Percentiles rank a stretch among this genome's conserved stretches.
phyloP scores from a whole-genome alignment of 2,797 vertebrate species.

The Anabacerthia variegaticeps region DNA sequence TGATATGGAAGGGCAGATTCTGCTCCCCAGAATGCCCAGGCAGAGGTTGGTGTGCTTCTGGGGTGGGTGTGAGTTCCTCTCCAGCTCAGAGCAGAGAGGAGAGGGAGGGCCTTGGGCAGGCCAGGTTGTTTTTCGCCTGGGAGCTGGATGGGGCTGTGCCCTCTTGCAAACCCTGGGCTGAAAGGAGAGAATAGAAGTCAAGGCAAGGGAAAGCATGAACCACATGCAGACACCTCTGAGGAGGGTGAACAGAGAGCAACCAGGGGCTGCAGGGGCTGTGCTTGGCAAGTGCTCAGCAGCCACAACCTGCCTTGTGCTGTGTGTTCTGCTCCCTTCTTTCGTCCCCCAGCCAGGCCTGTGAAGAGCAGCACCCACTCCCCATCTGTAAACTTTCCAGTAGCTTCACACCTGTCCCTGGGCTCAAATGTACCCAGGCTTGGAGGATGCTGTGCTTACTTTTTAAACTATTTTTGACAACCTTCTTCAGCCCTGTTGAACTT shows the following conservation, averaged over 20 bases:
- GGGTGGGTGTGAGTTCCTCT: neutral
- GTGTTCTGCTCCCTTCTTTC: neutral
- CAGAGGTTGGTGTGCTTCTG: neutral
- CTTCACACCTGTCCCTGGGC: neutral
- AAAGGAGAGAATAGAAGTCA: neutral
- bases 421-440: neutral
- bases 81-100: neutral
- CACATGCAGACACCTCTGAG: neutral
- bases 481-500: neutral
- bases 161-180: neutral
- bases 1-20: neutral
- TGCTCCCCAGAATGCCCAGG: neutral
- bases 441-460: neutral
- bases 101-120: neutral
- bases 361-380: neutral
- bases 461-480: neutral
- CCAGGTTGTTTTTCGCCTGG: neutral
- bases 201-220: neutral
- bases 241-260: neutral
- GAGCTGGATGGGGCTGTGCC: neutral
- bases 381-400: neutral
- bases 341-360: neutral
- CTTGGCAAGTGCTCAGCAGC: neutral
- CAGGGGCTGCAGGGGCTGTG: neutral
- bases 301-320: accelerated